Conservation (phyloP, 2,113 vertebrate genomes). For the Lota lota region DNA sequence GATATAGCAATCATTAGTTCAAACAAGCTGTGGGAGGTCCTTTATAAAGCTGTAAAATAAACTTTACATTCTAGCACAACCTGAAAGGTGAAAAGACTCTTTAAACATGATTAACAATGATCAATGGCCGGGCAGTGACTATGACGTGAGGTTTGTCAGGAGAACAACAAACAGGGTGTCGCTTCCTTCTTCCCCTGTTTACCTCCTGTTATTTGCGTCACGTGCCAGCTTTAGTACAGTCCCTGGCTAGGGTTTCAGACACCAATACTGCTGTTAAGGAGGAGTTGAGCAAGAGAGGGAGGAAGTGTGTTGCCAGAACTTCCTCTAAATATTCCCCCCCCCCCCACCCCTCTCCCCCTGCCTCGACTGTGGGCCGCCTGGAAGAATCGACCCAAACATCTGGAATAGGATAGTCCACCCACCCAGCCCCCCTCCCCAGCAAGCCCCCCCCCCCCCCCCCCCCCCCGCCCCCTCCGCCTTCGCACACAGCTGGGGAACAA, state of each 20-base stretch:
- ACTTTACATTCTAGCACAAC: too few relatives aligned
- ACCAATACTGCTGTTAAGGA: conserved; percentile 29
- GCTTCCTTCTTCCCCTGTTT: conserved; percentile 49
- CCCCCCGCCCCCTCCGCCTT: too few relatives aligned
- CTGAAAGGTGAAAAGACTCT: too few relatives aligned
- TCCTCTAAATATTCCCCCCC: conserved; percentile 57
- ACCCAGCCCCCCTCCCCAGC: conserved; percentile 6
- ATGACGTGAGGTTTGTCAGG: too few relatives aligned
- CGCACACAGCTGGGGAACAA: conserved; percentile 62
- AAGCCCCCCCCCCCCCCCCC: too few relatives aligned
- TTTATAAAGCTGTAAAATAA: too few relatives aligned
- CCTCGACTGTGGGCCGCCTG: conserved; percentile 47
- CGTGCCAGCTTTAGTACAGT: conserved; percentile 30
- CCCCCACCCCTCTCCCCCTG: conserved; percentile 53
- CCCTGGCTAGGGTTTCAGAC: conserved; percentile 49
- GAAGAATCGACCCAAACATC: conserved; percentile 67
- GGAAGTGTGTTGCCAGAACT: conserved; percentile 55
- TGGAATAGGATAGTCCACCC: conserved; percentile 66
- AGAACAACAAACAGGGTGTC: conserved; percentile 25
- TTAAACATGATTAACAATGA: too few relatives aligned
- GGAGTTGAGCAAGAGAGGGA: conserved; percentile 38
- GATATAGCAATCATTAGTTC: too few relatives aligned
- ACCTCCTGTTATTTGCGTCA: conserved; percentile 65
- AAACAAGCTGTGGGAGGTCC: too few relatives aligned
- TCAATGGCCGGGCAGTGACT: too few relatives aligned